phyloP scores from a whole-genome alignment of 2,888 invertebrate species.

The Drosophila suboccidentalis region DNA sequence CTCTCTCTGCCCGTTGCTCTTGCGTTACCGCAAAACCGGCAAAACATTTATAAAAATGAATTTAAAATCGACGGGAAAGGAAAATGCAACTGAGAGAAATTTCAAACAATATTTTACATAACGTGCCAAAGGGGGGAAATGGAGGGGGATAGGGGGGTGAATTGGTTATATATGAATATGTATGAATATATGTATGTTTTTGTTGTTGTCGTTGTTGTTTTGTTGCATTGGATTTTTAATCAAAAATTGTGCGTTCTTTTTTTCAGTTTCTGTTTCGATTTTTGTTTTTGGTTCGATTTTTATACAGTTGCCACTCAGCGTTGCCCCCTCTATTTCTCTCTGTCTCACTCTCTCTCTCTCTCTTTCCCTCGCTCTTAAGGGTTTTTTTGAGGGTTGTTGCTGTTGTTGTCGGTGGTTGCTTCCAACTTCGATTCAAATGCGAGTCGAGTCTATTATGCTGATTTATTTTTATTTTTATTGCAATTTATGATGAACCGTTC shows the following conservation, averaged over 20 bases:
- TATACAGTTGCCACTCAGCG: slow-evolving; percentile 26
- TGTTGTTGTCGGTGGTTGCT: slow-evolving; percentile 61
- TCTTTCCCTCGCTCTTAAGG: neutral
- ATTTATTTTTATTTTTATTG: slow-evolving; percentile 79
- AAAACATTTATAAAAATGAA: slow-evolving; percentile 77
- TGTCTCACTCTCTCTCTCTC: neutral
- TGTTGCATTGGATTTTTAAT: slow-evolving; percentile 76
- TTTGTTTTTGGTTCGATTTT: slow-evolving; percentile 34
- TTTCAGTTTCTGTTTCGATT: slow-evolving; percentile 24
- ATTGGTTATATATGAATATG: slow-evolving; percentile 38
- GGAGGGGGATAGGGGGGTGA: neutral
- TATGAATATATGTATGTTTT: slow-evolving; percentile 51
- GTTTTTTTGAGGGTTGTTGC: slow-evolving; percentile 58
- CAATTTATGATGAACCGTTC: slow-evolving; percentile 65
- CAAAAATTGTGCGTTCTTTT: slow-evolving; percentile 57
- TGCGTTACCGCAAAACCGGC: slow-evolving; percentile 58
- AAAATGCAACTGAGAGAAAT: slow-evolving; percentile 59
- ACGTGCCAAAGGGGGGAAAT: slow-evolving; percentile 13
- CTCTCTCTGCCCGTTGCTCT: neutral
- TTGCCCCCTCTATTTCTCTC: neutral
- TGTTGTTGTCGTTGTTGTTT: slow-evolving; percentile 18
- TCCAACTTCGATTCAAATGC: neutral
- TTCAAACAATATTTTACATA: slow-evolving; percentile 55
- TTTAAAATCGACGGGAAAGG: slow-evolving; percentile 72
- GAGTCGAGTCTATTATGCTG: slow-evolving; percentile 76